Percentiles rank a stretch among this genome's conserved stretches.
Conservation (phyloP, 2,797 vertebrate species). For the Mormyrus proboscirostris region DNA sequence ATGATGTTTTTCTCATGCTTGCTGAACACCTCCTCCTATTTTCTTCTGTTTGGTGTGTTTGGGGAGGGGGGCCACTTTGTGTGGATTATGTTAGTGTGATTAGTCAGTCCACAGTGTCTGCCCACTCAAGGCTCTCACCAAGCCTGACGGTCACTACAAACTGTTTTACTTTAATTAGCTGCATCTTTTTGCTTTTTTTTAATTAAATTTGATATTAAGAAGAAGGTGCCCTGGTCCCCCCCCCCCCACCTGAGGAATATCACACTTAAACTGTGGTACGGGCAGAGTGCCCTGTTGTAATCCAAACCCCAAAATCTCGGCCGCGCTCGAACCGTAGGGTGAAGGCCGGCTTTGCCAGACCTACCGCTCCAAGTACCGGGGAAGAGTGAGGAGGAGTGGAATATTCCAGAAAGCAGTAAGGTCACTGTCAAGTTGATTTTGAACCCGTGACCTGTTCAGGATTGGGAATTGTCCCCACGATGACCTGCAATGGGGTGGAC, state of each 20-base stretch:
- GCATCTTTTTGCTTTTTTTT: not conserved
- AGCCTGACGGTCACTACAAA: not conserved
- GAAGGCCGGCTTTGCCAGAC: not conserved
- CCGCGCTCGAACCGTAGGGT: not conserved
- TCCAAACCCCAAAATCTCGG: not conserved
- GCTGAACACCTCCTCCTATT: not conserved
- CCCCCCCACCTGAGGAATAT: not conserved
- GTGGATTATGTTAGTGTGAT: not conserved
- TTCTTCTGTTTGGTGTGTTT: not conserved
- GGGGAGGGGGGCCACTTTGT: not conserved
- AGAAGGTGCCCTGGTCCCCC: not conserved
- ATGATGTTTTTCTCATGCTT: not conserved
- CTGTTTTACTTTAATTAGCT: not conserved
- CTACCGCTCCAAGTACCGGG: not conserved
- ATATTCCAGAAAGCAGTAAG: not conserved
- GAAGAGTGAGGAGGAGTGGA: not conserved
- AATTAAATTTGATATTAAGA: not conserved
- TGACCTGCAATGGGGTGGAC: not conserved
- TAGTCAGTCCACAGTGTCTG: not conserved
- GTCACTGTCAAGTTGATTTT: not conserved
- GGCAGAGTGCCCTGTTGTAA: not conserved
- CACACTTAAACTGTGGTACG: not conserved
- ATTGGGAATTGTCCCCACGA: not conserved
- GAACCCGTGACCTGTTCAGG: not conserved
- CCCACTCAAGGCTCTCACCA: not conserved